Conservation (phyloP, 2,113 vertebrate species). For the Notarius lentiginosus region DNA sequence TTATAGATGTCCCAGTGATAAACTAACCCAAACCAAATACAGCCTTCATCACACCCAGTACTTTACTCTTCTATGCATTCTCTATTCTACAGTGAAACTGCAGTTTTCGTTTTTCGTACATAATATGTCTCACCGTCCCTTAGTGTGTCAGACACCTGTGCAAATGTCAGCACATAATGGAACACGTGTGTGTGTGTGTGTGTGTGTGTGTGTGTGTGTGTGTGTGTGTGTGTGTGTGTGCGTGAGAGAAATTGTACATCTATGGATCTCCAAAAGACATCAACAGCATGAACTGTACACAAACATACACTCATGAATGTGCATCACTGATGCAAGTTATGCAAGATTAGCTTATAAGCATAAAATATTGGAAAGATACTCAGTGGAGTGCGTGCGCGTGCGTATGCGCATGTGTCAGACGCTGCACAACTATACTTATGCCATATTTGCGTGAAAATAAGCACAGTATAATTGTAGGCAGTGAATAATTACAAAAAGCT, state of each 20-base stretch:
- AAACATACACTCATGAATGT: not conserved
- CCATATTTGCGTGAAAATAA: not conserved
- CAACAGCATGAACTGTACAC: not conserved
- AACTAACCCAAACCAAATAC: not conserved
- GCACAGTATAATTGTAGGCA: conserved; percentile 1
- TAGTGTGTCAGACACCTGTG: not conserved
- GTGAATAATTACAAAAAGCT: not conserved
- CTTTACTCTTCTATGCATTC: not conserved
- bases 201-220: not conserved
- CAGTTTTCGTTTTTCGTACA: not conserved
- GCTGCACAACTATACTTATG: not conserved
- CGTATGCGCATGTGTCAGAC: not conserved
- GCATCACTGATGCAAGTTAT: not conserved
- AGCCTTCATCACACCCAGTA: not conserved
- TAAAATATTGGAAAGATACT: not conserved
- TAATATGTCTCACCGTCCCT: not conserved
- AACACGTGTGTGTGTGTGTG: not conserved
- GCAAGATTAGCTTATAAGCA: not conserved
- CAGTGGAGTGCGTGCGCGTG: not conserved
- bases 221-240: not conserved
- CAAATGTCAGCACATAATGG: not conserved
- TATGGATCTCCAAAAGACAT: not conserved
- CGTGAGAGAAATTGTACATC: not conserved
- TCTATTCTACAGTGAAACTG: not conserved
- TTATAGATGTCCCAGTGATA: not conserved